phyloP scores from a whole-genome alignment of 2,113 vertebrate genomes.

The Brachirus orientalis region DNA sequence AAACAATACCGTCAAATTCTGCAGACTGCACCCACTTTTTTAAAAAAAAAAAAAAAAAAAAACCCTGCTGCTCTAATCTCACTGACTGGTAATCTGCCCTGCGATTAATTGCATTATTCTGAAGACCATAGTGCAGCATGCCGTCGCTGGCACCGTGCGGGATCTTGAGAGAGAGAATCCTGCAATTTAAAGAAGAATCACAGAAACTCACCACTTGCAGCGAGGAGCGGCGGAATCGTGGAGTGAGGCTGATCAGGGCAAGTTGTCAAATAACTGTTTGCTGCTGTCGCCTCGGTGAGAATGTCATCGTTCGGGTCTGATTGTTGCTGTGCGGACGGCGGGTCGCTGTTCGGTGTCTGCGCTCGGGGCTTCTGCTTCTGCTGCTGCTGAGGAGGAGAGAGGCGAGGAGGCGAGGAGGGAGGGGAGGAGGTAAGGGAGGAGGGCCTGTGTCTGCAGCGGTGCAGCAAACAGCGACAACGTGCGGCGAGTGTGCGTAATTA shows the following conservation, averaged over 20 bases:
- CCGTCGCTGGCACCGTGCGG: conserved; percentile 10
- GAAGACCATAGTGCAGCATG: not conserved
- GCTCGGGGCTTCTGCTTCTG: conserved; percentile 14
- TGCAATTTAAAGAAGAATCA: conserved; percentile 31
- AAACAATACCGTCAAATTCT: conserved; percentile 1
- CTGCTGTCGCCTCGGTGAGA: conserved; percentile 59
- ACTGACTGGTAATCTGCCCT: not conserved
- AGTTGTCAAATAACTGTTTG: conserved; percentile 76
- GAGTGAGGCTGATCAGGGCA: conserved; percentile 22
- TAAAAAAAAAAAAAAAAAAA: too few relatives aligned
- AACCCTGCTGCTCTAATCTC: not conserved
- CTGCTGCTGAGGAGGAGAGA: conserved; percentile 30
- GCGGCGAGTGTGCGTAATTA: conserved; percentile 23
- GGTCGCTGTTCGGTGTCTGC: conserved; percentile 18
- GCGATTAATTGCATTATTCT: conserved; percentile 13
- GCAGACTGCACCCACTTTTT: not conserved
- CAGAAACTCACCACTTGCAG: conserved; percentile 69
- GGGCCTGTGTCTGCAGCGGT: not conserved
- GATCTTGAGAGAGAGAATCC: conserved; percentile 1
- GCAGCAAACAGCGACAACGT: conserved; percentile 56
- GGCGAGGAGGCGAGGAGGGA: not conserved
- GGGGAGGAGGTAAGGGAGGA: not conserved
- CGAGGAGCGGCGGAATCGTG: conserved; percentile 62
- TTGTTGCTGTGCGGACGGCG: conserved; percentile 24
- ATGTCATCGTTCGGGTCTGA: conserved; percentile 76